phyloP scores from a whole-genome alignment of 2,888 invertebrate genomes.

The Maniola hyperantus region DNA sequence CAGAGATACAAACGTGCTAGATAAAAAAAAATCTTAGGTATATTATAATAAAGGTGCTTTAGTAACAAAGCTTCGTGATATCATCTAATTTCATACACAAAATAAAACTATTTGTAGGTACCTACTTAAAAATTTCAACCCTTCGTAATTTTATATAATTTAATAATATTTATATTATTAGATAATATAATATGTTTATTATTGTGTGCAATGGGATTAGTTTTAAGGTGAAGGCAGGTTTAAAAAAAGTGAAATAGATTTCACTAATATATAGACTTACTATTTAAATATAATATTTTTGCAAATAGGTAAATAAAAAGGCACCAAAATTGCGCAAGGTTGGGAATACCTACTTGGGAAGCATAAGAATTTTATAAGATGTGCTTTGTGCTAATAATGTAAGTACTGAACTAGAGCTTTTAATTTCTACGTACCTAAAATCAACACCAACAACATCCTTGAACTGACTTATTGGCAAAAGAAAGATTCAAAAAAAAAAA shows the following conservation, averaged over 20 bases:
- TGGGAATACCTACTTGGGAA: not conserved
- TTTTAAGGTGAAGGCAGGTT: no score
- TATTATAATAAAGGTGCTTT: conserved; percentile 2
- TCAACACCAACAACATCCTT: not conserved
- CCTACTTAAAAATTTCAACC: not conserved
- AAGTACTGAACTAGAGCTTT: not conserved
- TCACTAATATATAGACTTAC: no score
- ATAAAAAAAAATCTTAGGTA: not conserved
- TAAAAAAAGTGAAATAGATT: no score
- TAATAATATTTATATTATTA: no score
- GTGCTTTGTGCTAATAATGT: not conserved
- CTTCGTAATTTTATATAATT: not conserved
- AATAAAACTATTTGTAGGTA: not conserved
- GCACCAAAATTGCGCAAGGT: not conserved
- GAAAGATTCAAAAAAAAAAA: not conserved
- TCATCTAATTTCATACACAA: not conserved
- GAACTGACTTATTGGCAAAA: not conserved
- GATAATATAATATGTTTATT: no score
- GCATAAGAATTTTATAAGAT: not conserved
- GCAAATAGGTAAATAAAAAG: not conserved
- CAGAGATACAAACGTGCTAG: not conserved
- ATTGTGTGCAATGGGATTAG: no score
- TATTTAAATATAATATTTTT: no score
- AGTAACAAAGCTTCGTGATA: conserved; percentile 11
- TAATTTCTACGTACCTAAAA: not conserved